Evolutionary conservation across 2,113 vertebrate species (phyloP).

Genomic region (Nothocercus julius): DNA sequence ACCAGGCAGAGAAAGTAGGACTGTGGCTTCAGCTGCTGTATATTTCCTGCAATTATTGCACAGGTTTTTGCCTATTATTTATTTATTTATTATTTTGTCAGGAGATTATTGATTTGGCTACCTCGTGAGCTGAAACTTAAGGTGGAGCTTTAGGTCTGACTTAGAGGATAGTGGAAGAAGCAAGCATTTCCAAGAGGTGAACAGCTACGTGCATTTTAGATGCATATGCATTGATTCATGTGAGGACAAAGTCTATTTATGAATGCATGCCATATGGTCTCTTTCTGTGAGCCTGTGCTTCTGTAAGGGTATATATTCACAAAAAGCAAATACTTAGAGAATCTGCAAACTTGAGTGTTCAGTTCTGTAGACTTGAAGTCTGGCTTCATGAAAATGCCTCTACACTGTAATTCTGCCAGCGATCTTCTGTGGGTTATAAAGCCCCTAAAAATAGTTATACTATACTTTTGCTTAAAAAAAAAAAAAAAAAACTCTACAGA

Average conservation of each 20-base stretch:
- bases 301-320: not conserved
- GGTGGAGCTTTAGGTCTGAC: not conserved
- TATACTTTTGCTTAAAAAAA: not conserved
- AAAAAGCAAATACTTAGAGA: not conserved
- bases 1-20: not conserved
- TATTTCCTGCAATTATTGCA: not conserved
- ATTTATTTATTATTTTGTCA: not conserved
- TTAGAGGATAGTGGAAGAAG: not conserved
- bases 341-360: not conserved
- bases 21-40: not conserved
- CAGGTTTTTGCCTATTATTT: not conserved
- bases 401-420: not conserved
- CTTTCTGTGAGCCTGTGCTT: not conserved
- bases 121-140: not conserved
- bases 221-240: not conserved
- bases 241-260: not conserved
- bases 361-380: not conserved
- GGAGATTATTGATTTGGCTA: not conserved
- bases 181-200: not conserved
- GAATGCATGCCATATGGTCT: not conserved
- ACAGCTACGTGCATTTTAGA: not conserved
- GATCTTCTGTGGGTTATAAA: not conserved
- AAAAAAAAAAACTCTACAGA: not conserved
- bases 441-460: conserved; percentile 14
- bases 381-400: not conserved